phyloP scores from a whole-genome alignment of 2,797 vertebrate species.

The Helostoma temminkii region DNA sequence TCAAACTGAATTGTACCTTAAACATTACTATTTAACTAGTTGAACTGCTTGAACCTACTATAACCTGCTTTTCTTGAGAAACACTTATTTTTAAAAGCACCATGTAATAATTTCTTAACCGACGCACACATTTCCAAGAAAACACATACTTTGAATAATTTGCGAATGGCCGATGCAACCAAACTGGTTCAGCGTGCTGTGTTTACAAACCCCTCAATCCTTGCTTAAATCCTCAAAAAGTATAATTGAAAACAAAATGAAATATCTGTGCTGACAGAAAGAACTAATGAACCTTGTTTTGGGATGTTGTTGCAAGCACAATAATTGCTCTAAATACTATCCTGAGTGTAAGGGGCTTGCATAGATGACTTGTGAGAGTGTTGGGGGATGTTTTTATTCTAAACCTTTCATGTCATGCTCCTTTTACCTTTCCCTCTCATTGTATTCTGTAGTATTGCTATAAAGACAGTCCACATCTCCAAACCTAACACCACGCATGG shows the following conservation, averaged over 20 bases:
- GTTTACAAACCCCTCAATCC: slow-evolving; percentile 19
- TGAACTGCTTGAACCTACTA: too few relatives aligned
- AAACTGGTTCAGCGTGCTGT: background rate
- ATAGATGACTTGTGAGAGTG: slow-evolving; percentile 60
- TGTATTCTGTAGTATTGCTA: slow-evolving; percentile 51
- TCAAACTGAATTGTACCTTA: background rate
- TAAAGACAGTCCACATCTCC: slow-evolving; percentile 20
- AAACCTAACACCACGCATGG: slow-evolving; percentile 30
- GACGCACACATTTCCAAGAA: background rate
- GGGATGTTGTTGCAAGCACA: slow-evolving; percentile 30
- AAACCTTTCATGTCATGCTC: background rate
- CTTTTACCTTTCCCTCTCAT: slow-evolving; percentile 5
- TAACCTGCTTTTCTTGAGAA: too few relatives aligned
- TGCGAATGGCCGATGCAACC: background rate
- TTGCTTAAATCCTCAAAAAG: background rate
- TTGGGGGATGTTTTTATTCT: slow-evolving; percentile 6
- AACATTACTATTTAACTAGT: too few relatives aligned
- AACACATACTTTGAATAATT: slow-evolving; percentile 9
- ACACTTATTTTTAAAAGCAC: background rate
- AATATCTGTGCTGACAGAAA: slow-evolving; percentile 2
- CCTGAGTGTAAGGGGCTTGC: slow-evolving; percentile 70
- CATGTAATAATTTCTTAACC: background rate
- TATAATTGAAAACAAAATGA: slow-evolving; percentile 7
- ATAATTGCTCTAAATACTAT: slow-evolving; percentile 48
- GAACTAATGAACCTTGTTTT: slow-evolving; percentile 5